Evolutionary conservation across 2,113 vertebrate species (phyloP), one percentile per base, ranked within the genome.

Genomic region (Macaca mulatta): DNA sequence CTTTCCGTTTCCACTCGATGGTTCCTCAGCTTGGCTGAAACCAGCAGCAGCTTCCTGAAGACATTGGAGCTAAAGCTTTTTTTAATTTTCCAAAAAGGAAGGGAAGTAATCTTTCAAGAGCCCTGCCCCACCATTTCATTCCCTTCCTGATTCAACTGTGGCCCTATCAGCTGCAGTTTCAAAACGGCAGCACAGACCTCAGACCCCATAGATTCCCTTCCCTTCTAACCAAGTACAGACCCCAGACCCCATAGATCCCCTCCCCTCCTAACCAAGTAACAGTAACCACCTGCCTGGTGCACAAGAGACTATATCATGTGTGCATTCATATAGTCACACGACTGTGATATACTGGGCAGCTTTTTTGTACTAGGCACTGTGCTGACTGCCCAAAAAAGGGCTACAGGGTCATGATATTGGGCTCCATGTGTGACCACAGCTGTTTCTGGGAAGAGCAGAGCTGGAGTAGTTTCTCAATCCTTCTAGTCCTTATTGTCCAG

Each of bases 301-400:
- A 0, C 16, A 6, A 1, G 0, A 3, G 59, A 6, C 43, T 1
- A 0, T 64, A 64, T 64, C 32, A 14, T n/a, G 3, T 13, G 9
- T 5, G 45, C 10, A 3, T 4, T 20, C 55, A 4, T 1, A 16
- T 0, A 7, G 1, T 13, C 45, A 13, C 75, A 25, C 0, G 0
- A 2, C 64, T 8, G 10, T 8, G 4, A 23, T 0, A 69, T 14
- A 45, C 6, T 4, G 9, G 25, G 48, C 9, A 30, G 30, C 27
- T 69, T 78, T 79, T 38, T 30, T 11, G 57, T 12, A 1, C 48
- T 1, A 23, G 3, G 5, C 8, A n/a, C 16, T 2, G 27, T 8
- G 35, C 27, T 35, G 35, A 61, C 25, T 61, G 67, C 50, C 59
- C 25, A 35, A 8, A 17, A 22, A 69, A 32, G 30, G 35, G 52